Evolutionary conservation across 2,888 invertebrate species (phyloP), one percentile per base, ranked within the genome.

Genomic region (Apotomis turbidana): DNA sequence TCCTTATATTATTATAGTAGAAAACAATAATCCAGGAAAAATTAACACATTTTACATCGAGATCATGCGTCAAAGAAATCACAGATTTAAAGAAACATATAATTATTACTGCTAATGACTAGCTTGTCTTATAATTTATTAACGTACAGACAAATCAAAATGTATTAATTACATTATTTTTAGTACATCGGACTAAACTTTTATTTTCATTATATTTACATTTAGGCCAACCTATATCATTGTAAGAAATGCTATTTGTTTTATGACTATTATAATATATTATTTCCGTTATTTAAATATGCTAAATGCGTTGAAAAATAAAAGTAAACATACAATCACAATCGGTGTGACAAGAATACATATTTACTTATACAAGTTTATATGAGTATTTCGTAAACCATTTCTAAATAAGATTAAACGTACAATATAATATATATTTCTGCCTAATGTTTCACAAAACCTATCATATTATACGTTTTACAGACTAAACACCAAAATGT

Each of bases 221-320:
- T 70, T 80, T 80, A 83, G 82, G 78, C 81, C 80, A 74, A 74
- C 76, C 78, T 80, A 72, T 68, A 72, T 68, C 70, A 74, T 79
- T 82, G 85, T 87, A 83, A 85, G 84, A 86, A 88, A 87, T 77
- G 76, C 83, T 86, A 86, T 78, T 74, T 76, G 76, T 78, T 79
- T 75, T 78, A 75, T 51, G n/a, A 66, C 38, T 71, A 63, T 44
- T 58, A 36, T 55, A 27, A 12, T 72, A 52, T 9, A 6, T 5
- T 71, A 71, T 67, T 36, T 44, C 67, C 38, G 13, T 71, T 71
- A 71, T 55, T 38, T 38, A 38, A 27, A 57, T 52, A 36, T 62
- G 44, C 44, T 13, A 57, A 68, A 68, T 62, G 13, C 51, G 54
- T 69, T 71, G 54, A 57, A 61, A 49, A 71, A 51, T 60, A 71